Evolutionary conservation across 2,888 invertebrate species (phyloP).

Genomic region (Orchestes rusci): DNA sequence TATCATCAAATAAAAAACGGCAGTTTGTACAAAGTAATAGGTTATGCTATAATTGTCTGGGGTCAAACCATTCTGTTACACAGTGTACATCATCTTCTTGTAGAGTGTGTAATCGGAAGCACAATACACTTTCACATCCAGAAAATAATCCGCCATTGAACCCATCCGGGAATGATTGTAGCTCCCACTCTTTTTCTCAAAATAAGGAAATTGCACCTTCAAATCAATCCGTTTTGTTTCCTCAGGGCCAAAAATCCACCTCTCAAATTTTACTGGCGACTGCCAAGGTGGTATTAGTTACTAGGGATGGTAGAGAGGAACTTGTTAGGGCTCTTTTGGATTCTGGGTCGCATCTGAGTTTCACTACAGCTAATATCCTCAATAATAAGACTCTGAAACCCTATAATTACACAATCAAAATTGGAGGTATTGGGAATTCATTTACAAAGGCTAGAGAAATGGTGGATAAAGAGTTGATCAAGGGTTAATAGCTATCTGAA

Average conservation of each 20-base stretch:
- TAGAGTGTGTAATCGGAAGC: slow-evolving; percentile 6
- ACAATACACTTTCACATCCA: neutral
- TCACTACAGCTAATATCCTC: neutral
- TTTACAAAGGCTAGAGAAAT: slow-evolving; percentile 3
- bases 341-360: slow-evolving; percentile 5
- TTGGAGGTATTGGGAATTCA: slow-evolving; percentile 7
- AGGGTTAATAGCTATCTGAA: neutral
- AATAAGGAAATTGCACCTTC: neutral
- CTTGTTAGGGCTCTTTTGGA: slow-evolving; percentile 3
- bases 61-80: slow-evolving; percentile 2
- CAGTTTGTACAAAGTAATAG: slow-evolving; percentile 5
- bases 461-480: slow-evolving; percentile 5
- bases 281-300: slow-evolving; percentile 1
- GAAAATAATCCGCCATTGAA: neutral
- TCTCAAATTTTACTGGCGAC: slow-evolving; percentile 5
- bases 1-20: slow-evolving; percentile 1
- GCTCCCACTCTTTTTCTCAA: neutral
- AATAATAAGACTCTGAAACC: neutral
- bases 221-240: slow-evolving; percentile 3
- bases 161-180: neutral
- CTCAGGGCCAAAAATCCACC: slow-evolving; percentile 2
- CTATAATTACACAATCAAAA: slow-evolving; percentile 1
- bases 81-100: slow-evolving; percentile 3
- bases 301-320: neutral
- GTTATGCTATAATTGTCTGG: slow-evolving; percentile 8